Evolutionary conservation across 2,797 vertebrate genomes (phyloP), one percentile per base, ranked within the genome.

Genomic region (Distichodus sexfasciatus): DNA sequence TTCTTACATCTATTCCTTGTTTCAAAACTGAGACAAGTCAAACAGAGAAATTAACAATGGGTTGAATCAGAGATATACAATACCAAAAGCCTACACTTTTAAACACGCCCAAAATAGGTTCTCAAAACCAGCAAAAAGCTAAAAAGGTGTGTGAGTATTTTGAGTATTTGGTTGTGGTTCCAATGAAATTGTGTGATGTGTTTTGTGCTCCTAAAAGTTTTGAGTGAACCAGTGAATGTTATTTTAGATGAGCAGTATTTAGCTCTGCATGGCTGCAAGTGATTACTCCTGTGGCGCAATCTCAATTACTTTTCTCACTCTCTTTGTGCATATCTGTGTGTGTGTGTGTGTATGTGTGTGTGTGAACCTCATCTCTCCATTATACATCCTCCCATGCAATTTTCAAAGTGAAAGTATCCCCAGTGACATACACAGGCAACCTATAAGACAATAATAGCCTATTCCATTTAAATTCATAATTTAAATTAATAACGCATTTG

Each of bases 391-490:
- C 44, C 50, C 28, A 58, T 38, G 62, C 63, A 66, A 58, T 75
- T 77, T 77, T 65, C 55, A 35, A 64, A 60, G 55, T 33, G 66
- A 76, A 66, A 71, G 69, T 72, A 70, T 75, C 79, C 72, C 78
- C 59, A 64, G 74, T 60, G 71, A 62, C 55, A 50, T 72, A 77
- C 66, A 65, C 54, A 28, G 58, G 55, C 74, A 31, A 78, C 76
- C 72, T 70, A 73, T 75, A 76, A 77, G 66, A 79, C 75, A 77
- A 77, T 80, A 80, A 77, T 80, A 80, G 78, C 69, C 74, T 79
- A 79, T 79, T 77, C 64, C 72, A 75, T 81, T 79, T 75, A 75
- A 77, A 67, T 75, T 73, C 70, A 79, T 75, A 53, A 77, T 79
- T 77, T 69, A 81, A 77, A 79, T 79, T 75, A 81, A 75, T 77